phyloP scores from a whole-genome alignment of 2,113 vertebrate species.

The Struthidea cinerea region DNA sequence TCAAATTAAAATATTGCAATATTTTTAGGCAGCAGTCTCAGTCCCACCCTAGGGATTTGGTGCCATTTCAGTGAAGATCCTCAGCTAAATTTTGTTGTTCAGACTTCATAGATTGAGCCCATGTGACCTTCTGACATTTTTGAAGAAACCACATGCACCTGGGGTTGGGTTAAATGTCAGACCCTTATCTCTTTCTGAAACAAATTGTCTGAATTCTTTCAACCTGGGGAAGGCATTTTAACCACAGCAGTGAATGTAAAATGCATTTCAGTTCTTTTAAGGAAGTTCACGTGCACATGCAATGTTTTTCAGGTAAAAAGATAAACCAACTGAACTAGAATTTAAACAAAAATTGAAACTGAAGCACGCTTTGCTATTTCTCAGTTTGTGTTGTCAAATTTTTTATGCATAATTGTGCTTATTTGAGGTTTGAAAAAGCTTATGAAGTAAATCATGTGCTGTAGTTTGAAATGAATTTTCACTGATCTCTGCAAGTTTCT shows the following conservation, averaged over 20 bases:
- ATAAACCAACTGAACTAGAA: constrained; percentile 24
- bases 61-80: constrained; percentile 47
- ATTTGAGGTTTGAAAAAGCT: neutral
- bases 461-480: neutral
- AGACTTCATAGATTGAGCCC: constrained; percentile 74
- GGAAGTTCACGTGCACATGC: constrained; percentile 64
- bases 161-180: constrained; percentile 88
- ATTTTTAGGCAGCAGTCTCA: neutral
- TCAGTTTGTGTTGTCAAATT: neutral
- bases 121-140: constrained; percentile 84
- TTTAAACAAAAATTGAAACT: neutral
- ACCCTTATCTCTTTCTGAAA: constrained; percentile 74
- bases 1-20: neutral
- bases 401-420: neutral
- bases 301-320: constrained; percentile 55
- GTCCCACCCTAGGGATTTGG: neutral
- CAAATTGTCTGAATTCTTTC: constrained; percentile 73
- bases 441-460: fast-evolving
- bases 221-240: constrained; percentile 68
- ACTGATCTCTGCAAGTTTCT: neutral
- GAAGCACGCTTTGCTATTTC: neutral
- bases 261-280: constrained; percentile 63
- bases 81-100: constrained; percentile 72
- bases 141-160: constrained; percentile 90
- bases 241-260: constrained; percentile 69